These are phyloP conservation scores for Protonemura montana DNA, from an alignment of 2,888 invertebrate species.

Conservation along the genomic window DNA sequence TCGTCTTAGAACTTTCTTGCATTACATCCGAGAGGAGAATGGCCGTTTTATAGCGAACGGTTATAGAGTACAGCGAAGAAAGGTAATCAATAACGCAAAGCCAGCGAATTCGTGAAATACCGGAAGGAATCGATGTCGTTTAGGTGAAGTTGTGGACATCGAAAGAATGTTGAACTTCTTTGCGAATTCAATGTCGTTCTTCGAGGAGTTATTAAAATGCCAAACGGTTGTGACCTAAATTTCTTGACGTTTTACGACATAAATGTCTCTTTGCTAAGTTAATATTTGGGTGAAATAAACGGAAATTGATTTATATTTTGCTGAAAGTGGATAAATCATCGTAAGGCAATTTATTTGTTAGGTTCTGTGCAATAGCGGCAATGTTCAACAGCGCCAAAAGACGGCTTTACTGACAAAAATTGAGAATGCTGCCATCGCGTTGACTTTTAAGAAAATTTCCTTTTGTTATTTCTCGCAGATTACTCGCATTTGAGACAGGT, in stretches of 20 bases:
- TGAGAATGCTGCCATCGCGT: too few relatives aligned
- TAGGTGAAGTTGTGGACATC: background rate
- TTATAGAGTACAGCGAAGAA: background rate
- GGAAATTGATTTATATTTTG: background rate
- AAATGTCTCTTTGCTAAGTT: background rate
- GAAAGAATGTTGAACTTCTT: background rate
- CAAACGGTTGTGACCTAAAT: background rate
- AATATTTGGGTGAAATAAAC: background rate
- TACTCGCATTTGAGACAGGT: too few relatives aligned
- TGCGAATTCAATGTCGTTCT: background rate
- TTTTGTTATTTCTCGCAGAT: too few relatives aligned
- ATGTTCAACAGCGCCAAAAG: too few relatives aligned
- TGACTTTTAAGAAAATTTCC: too few relatives aligned
- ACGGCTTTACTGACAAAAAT: too few relatives aligned
- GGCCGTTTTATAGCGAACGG: background rate
- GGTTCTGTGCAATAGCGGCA: too few relatives aligned
- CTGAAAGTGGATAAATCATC: background rate
- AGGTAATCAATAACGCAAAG: background rate
- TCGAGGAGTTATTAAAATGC: background rate
- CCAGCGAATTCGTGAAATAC: background rate
- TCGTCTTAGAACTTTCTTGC: background rate
- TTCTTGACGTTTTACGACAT: background rate
- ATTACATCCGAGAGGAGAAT: constrained; percentile 9
- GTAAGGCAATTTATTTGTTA: background rate
- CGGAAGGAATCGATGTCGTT: background rate